These are phyloP conservation scores for Vanessa tameamea DNA, from an alignment of 1,140 invertebrate species.

Conservation along the genomic window DNA sequence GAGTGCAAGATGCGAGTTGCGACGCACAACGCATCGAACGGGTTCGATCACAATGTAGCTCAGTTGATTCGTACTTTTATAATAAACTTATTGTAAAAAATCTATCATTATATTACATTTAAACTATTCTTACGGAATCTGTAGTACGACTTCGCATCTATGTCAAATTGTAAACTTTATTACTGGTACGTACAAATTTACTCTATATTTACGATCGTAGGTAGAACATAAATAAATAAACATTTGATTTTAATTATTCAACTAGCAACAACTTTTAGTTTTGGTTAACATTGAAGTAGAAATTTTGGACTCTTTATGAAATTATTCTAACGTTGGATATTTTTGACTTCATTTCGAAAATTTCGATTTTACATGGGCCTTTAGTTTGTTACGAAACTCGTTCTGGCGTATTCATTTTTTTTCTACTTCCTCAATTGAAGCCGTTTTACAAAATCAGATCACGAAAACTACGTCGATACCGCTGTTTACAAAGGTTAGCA, in stretches of 20 bases:
- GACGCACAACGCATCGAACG: slow-evolving; percentile 42
- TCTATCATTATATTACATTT: slow-evolving; percentile 74
- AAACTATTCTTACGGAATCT: slow-evolving; percentile 55
- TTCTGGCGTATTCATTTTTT: too few relatives aligned
- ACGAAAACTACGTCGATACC: neutral
- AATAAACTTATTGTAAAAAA: slow-evolving; percentile 76
- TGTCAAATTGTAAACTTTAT: slow-evolving; percentile 10
- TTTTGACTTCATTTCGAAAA: neutral
- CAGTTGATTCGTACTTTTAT: slow-evolving; percentile 71
- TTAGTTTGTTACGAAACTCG: too few relatives aligned
- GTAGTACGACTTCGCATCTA: slow-evolving; percentile 32
- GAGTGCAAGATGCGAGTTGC: slow-evolving; percentile 21
- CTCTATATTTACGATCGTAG: neutral
- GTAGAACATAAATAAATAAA: neutral
- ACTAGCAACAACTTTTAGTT: neutral
- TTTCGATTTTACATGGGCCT: neutral
- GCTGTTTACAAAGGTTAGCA: neutral
- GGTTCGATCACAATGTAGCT: slow-evolving; percentile 75
- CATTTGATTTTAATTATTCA: neutral
- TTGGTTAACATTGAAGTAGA: neutral
- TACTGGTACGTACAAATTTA: slow-evolving; percentile 12
- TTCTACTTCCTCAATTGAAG: neutral
- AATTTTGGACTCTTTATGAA: neutral
- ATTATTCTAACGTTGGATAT: neutral
- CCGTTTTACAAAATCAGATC: neutral